Evolutionary conservation across 2,888 invertebrate species (phyloP), one percentile per base, ranked within the genome.

Genomic region (Agrotis clavis): DNA sequence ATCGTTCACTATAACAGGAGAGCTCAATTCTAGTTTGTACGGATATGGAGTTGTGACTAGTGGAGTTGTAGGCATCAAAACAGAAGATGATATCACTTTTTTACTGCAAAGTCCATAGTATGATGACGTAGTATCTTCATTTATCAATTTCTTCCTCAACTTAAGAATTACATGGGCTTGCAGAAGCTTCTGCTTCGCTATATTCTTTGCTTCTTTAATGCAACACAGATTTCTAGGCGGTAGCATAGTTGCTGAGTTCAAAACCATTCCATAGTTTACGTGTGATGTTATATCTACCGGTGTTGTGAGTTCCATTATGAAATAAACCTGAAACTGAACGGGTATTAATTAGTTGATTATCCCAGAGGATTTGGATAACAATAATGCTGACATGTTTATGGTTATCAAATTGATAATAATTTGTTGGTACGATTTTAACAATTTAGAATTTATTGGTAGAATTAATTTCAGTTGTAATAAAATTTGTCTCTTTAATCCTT

Each of bases 291-390:
- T 70, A 65, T 67, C 48, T 19, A 25, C 50, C n/a, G 54, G 19
- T 57, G 47, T 62, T 59, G 21, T 51, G 13, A 67, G 19, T 30
- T 60, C 75, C 76, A 85, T 78, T 59, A 14, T 69, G 54, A 25
- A 54, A 48, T 45, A 61, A 71, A 59, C 64, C 82, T 84, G 65
- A 56, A 84, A 82, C 30, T 56, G 0, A 71, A 60, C 35, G 1
- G 1, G 1, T 0, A 62, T 62, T 62, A 53, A 68, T 77, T 48
- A 41, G 25, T 21, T 41, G 11, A 13, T 41, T 9, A 48, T 51
- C 47, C 60, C 25, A 51, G 13, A 41, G 72, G 54, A 67, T 67
- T 67, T 65, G 4, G 3, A 50, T 70, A 59, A 1, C 41, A 74
- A 51, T 63, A 45, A 21, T 45, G n/a, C 7, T 62, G 45, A 51